Percentiles rank a stretch among this genome's conserved stretches.
phyloP scores from a whole-genome alignment of 2,113 vertebrate species.

The Forbesichthys papilliferus region DNA sequence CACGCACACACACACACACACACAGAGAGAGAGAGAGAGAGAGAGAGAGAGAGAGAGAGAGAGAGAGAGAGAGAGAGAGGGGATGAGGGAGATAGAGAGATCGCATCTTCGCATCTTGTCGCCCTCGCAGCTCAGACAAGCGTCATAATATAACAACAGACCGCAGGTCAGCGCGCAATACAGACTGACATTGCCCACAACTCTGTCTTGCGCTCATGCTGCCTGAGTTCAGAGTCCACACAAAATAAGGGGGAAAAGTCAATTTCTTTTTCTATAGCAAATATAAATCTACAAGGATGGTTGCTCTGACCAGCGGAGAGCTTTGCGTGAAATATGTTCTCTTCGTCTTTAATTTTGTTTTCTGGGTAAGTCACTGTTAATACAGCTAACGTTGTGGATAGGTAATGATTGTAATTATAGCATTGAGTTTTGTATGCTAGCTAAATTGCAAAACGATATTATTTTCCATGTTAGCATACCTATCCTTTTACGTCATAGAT shows the following conservation, averaged over 20 bases:
- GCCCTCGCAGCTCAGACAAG: not conserved
- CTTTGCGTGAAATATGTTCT: conserved; percentile 88
- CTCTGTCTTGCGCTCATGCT: not conserved
- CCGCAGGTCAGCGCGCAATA: too few species aligned
- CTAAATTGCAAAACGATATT: too few species aligned
- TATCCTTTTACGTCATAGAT: too few species aligned
- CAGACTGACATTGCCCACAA: not conserved
- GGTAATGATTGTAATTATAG: not conserved
- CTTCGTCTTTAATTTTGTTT: conserved; percentile 88
- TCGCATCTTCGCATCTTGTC: not conserved
- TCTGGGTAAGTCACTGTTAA: conserved; percentile 80
- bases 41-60: conserved; percentile 10
- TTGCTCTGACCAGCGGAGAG: conserved; percentile 82
- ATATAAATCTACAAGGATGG: conserved; percentile 31
- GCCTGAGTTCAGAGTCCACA: too few species aligned
- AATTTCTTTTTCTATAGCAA: not conserved
- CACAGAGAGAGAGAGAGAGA: not conserved
- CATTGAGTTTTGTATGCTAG: too few species aligned
- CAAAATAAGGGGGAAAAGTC: not conserved
- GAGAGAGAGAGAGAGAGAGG: not conserved
- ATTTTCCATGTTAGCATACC: too few species aligned
- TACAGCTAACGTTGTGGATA: not conserved
- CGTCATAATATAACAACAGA: not conserved
- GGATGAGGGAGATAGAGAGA: conserved; percentile 7
- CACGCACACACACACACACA: too few species aligned